Base-by-base conservation (phyloP, 2,113 vertebrate genomes). In the Trichomycterus rosablanca region DNA sequence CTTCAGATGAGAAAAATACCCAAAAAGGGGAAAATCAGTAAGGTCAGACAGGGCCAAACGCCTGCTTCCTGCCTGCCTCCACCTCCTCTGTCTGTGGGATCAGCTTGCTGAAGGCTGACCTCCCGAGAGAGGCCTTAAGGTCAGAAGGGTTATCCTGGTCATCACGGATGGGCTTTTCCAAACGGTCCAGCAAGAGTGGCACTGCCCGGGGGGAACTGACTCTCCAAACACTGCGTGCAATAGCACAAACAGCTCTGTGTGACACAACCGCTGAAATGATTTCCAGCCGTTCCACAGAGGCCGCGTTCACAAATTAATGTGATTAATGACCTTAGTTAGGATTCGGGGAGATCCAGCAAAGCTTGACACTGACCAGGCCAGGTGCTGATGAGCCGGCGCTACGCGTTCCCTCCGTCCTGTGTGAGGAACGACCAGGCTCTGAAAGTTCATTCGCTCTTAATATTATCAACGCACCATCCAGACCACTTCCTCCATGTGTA, bases 31-130 rank as follows among this genome's bases (percentile, higher is more conserved):
- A 51, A 68, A 70, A 71, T 49, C 37, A 60, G 56, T 35, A 52
- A 70, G 73, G 76, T 77, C 73, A 73, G 67, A 70, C 64, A 46
- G 53, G 73, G 70, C 70, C 73, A 71, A 73, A 57, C 46, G 49
- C 51, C 65, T 69, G 62, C 65, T 70, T 71, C 73, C 71, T 68
- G 70, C 45, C 37, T 23, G 50, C 62, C 46, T 28, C 63, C 40
- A 52, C 39, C 35, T 72, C 59, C 52, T 62, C 52, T 19, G 37
- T 44, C 69, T 57, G 51, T 65, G 45, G 20, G 59, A 67, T 60
- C 72, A 57, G 67, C 59, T 65, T 19, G 30, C 58, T 63, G 56
- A 74, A 59, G 59, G 34, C 67, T 52, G 50, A 50, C 52, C 64
- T 70, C 57, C 50, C 40, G 15, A 23, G 45, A 62, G 63, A 69